Evolutionary conservation across 2,113 vertebrate species (phyloP), one percentile per base, ranked within the genome.

Genomic region (Chascanopsetta lugubris): DNA sequence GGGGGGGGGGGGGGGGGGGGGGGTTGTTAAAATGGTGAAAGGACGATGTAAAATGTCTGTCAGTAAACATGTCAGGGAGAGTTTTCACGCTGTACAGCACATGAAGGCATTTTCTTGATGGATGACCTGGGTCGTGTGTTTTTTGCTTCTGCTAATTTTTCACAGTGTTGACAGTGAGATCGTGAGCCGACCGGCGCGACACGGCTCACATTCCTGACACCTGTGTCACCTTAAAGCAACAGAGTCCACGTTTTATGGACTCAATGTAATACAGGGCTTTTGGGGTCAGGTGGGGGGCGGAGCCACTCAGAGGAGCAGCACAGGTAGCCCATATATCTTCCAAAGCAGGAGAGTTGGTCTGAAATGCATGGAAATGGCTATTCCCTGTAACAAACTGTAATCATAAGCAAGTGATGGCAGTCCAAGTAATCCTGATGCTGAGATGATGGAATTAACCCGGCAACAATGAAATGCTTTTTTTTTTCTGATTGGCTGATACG

Each of bases 211-310:
- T 72, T 72, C 32, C 45, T 66, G 53, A 57, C 42, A 3, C 15
- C 73, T 0, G 3, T 47, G 49, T 77, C 79, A 69, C 49, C 74
- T 80, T 51, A 67, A 80, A 77, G 73, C 45, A 7, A 27, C 68
- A 69, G 25, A 64, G 17, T 63, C 54, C 45, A 54, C 32, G 50
- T 71, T 79, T 38, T 20, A 26, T 17, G n/a, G 38, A n/a, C n/a
- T 18, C n/a, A 29, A 15, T 27, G 24, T 3, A n/a, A 42, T 42
- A 15, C 4, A 38, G n/a, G n/a, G n/a, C n/a, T n/a, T n/a, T n/a
- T n/a, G n/a, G n/a, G n/a, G n/a, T n/a, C n/a, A n/a, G n/a, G n/a
- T n/a, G n/a, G n/a, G n/a, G n/a, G n/a, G n/a, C n/a, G n/a, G n/a
- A n/a, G n/a, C n/a, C n/a, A n/a, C n/a, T n/a, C n/a, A n/a, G n/a